Evolutionary conservation across 1,140 invertebrate species (phyloP).

Genomic region (Sycophaga agraensis): DNA sequence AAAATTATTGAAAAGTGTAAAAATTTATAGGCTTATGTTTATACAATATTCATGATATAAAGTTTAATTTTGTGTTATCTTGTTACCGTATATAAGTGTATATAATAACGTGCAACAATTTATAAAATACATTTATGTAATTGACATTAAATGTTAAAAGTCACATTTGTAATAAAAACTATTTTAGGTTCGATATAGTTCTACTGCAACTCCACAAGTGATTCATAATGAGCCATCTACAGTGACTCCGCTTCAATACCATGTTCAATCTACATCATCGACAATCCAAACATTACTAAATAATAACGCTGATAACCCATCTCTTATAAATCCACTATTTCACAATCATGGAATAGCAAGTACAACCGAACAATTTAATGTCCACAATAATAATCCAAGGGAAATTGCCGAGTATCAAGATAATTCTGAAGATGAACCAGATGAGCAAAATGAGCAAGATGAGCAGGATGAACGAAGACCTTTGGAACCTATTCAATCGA

Average conservation of each 20-base stretch:
- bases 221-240: slow-evolving; percentile 49
- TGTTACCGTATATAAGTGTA: no score
- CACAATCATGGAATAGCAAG: slow-evolving; percentile 48
- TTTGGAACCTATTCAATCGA: slow-evolving; percentile 48
- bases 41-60: no score
- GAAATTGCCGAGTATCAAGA: slow-evolving; percentile 46
- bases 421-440: slow-evolving; percentile 34
- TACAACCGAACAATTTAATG: slow-evolving; percentile 48
- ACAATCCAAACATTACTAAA: slow-evolving; percentile 52
- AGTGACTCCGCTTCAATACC: slow-evolving; percentile 39
- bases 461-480: slow-evolving; percentile 36
- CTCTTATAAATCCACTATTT: slow-evolving; percentile 50
- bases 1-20: no score
- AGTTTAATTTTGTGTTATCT: no score
- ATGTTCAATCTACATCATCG: slow-evolving; percentile 45
- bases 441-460: slow-evolving; percentile 33
- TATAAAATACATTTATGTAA: no score
- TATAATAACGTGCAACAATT: no score
- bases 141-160: no score
- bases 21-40: no score
- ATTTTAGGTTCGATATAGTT: slow-evolving; percentile 42
- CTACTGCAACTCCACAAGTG: slow-evolving; percentile 44
- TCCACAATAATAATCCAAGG: slow-evolving; percentile 49
- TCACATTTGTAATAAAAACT: no score
- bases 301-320: slow-evolving; percentile 42